phyloP scores from a whole-genome alignment of 2,113 vertebrate species.

The Nicator chloris region DNA sequence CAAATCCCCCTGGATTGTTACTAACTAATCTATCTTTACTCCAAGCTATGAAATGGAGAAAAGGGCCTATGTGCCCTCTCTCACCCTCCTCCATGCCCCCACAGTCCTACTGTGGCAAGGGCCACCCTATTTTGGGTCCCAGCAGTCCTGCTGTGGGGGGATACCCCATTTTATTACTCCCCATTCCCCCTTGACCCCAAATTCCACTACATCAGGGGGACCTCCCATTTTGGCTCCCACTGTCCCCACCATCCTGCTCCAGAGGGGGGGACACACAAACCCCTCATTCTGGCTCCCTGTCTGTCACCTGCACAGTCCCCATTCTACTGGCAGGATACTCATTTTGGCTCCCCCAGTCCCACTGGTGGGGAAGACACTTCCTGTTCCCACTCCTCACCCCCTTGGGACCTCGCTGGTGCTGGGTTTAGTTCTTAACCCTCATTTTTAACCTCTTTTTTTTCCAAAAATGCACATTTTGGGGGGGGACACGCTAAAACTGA shows the following conservation, averaged over 20 bases:
- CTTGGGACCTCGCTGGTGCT: slow-evolving; percentile 51
- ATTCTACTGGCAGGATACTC: background rate
- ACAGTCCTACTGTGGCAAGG: background rate
- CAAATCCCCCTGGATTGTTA: background rate
- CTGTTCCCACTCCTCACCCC: background rate
- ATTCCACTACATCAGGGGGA: background rate
- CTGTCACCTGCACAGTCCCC: background rate
- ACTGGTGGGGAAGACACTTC: background rate
- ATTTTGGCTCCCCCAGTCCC: background rate
- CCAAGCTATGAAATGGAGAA: background rate
- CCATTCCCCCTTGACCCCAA: background rate
- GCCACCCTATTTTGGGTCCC: background rate
- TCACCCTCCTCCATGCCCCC: background rate
- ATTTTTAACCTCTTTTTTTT: slow-evolving; percentile 56
- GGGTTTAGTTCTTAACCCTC: slow-evolving; percentile 60
- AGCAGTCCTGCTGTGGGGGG: background rate
- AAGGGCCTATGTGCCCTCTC: background rate
- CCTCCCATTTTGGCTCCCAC: background rate
- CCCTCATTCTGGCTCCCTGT: background rate
- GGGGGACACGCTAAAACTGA: background rate
- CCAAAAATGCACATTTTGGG: slow-evolving; percentile 74
- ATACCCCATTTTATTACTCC: background rate
- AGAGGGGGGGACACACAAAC: background rate
- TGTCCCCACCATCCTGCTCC: background rate
- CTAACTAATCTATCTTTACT: background rate